A percentile compares a stretch with the other conserved stretches of the same genome.
These are phyloP conservation scores for Eulithis testata DNA, from an alignment of 2,888 invertebrate genomes.

Conservation along the genomic window DNA sequence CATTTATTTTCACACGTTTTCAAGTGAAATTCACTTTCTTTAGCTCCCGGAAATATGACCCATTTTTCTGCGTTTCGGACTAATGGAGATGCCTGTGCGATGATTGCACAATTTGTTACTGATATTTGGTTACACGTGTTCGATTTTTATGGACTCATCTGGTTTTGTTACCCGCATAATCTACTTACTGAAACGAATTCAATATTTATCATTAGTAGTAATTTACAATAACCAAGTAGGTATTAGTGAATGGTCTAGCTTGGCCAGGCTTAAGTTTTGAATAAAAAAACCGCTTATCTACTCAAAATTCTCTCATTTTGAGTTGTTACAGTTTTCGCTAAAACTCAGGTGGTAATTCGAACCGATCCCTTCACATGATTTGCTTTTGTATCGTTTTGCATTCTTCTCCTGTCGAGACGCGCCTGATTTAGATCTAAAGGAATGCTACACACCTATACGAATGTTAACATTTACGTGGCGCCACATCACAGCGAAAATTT, in stretches of 20 bases:
- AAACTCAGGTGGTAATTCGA: constrained; percentile 19
- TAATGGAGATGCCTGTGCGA: constrained; percentile 22
- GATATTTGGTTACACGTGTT: constrained; percentile 6
- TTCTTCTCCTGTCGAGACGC: constrained; percentile 38
- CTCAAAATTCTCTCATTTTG: too few species aligned
- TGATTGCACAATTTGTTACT: constrained; percentile 16
- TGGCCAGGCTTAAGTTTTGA: too few species aligned
- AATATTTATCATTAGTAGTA: too few species aligned
- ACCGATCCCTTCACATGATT: constrained; percentile 1
- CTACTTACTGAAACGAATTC: too few species aligned
- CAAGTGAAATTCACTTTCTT: constrained; percentile 74
- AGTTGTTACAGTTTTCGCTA: not conserved
- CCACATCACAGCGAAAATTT: constrained; percentile 9
- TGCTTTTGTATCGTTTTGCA: constrained; percentile 44
- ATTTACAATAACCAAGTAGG: too few species aligned
- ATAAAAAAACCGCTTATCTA: too few species aligned
- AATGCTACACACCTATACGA: constrained; percentile 33
- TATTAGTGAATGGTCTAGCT: too few species aligned
- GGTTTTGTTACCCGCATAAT: not conserved
- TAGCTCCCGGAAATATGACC: constrained; percentile 49
- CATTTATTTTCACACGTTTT: constrained; percentile 70
- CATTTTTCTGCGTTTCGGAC: constrained; percentile 45
- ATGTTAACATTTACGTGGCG: constrained; percentile 7
- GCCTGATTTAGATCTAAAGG: constrained; percentile 51
- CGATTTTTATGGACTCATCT: constrained; percentile 6